A percentile compares a stretch with the other conserved stretches of the same genome.
Evolutionary conservation across 2,888 invertebrate genomes (phyloP).

Genomic region (Drosophila trichaetosa): DNA sequence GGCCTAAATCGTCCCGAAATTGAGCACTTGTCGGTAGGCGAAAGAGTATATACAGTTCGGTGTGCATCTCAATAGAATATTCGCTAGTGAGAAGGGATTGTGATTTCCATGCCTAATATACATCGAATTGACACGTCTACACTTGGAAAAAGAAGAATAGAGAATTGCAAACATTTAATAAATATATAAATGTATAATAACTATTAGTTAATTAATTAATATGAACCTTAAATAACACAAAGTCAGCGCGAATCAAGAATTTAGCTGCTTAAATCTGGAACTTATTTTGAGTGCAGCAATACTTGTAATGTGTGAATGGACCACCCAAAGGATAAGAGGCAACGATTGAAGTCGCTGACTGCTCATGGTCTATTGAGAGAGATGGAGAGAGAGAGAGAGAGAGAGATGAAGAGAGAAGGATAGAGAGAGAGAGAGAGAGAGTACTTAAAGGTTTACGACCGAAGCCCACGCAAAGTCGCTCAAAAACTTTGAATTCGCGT

Average conservation of each 20-base stretch:
- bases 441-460: slow-evolving; percentile 39
- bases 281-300: not conserved
- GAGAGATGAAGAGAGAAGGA: not conserved
- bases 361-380: not conserved
- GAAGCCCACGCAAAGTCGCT: slow-evolving; percentile 47
- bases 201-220: not conserved
- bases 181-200: not conserved
- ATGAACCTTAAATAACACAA: not conserved
- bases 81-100: not conserved
- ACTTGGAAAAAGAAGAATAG: not conserved
- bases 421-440: too few relatives aligned
- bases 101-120: not conserved
- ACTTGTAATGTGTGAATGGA: not conserved
- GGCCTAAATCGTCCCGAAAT: not conserved
- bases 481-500: slow-evolving; percentile 49
- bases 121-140: not conserved
- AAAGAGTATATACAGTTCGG: not conserved
- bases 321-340: not conserved
- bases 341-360: not conserved
- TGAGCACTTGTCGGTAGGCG: not conserved
- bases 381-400: not conserved
- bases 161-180: not conserved
- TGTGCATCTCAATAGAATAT: not conserved
- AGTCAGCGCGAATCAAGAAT: not conserved
- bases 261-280: not conserved